Base-by-base conservation (phyloP, 53 echinoderm and acorn worm genomes). In the Hippasteria phrygiana region DNA sequence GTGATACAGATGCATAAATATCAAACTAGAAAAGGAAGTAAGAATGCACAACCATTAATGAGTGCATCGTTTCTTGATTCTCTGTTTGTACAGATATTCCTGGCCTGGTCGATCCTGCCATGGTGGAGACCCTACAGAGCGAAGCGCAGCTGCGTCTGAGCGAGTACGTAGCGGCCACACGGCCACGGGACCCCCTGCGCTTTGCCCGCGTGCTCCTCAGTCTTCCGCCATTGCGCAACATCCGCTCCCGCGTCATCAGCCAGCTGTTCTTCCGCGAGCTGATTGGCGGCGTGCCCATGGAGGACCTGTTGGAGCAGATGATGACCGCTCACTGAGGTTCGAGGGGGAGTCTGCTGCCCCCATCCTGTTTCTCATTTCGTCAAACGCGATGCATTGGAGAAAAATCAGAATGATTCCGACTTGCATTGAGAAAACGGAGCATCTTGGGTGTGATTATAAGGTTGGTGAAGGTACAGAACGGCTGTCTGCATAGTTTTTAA, bases 251-350 rank as follows among this genome's bases (percentile, higher is more conserved):
- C 73, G 98, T 95, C 59, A 89, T 97, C 87, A 97, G 92, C 89
- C 93, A 96, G 91, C 93, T 97, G 29, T 97, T 97, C 95, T 97
- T 97, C 93, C 98, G 94, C 16, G 93, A 93, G 63, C 94, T 97
- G 39, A 97, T 97, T 62, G 98, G 98, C 7, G 94, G 82, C 35
- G 91, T 95, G 55, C 89, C 93, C 43, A 97, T 97, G 98, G 98
- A 97, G 90, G 98, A 97, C 73, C 73, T 97, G 26, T 62, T 97
- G 41, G 89, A 90, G 27, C 93, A 95, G 89, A 97, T 97, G 98
- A 73, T 97, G 80, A 47, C 80, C 40, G 80, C 80, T 16, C 82
- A 71, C 82, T 90, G 90, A 90, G 45, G 41, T 18, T 2, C 34
- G 67, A 28, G 10, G 63, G 71, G 26, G 22, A 43, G 20, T 17